Evolutionary conservation across 37 sponge, comb jelly and placozoan genomes (phyloP).

Genomic region (Hormiphora californensis): DNA sequence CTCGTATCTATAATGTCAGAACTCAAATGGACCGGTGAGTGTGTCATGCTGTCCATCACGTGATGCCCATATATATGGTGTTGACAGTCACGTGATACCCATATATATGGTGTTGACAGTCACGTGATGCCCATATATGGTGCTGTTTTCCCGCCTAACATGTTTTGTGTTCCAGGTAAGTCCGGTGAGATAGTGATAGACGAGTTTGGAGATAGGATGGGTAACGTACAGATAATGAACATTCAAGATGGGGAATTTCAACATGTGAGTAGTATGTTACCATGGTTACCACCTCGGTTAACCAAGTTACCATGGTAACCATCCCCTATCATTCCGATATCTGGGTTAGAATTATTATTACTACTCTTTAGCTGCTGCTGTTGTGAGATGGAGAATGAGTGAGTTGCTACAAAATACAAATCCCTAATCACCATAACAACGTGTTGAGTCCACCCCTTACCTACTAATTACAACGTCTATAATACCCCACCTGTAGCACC

Average conservation of each 20-base stretch:
- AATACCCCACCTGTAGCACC: no score
- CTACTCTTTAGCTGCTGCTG: no score
- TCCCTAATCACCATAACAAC: no score
- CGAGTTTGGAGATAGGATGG: not conserved
- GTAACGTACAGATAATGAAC: conserved; percentile 17
- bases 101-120: not conserved
- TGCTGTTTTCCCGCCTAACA: not conserved
- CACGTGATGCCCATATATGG: not conserved
- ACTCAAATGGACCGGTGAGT: not conserved
- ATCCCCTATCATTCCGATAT: no score
- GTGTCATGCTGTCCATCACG: not conserved
- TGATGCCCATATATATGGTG: not conserved
- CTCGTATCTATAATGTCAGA: not conserved
- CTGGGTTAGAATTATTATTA: no score
- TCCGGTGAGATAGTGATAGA: conserved; percentile 5
- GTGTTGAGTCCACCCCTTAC: no score
- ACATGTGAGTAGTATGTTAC: no score
- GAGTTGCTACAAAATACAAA: no score
- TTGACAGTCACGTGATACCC: not conserved
- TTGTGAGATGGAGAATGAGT: no score
- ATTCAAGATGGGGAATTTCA: conserved; percentile 12
- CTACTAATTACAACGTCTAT: no score
- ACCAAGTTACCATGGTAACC: no score
- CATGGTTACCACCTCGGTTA: no score
- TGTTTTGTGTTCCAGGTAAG: not conserved